These are phyloP conservation scores for Chlorocebus sabaeus DNA, from an alignment of 2,113 vertebrate genomes.

Conservation along the genomic window DNA sequence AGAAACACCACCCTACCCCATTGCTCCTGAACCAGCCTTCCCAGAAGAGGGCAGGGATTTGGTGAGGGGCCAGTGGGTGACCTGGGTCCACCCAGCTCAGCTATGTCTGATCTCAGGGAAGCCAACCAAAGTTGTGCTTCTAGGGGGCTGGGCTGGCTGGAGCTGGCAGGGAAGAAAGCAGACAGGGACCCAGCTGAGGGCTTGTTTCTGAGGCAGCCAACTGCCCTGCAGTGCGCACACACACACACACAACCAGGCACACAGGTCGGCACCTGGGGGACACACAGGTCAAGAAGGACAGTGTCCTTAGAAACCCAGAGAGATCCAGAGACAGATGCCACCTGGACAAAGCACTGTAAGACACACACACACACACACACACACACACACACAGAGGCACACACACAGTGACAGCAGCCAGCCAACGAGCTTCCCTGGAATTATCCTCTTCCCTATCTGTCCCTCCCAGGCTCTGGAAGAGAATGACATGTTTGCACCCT, in stretches of 20 bases:
- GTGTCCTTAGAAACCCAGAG: not conserved
- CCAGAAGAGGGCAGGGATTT: not conserved
- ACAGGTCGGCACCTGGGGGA: too few relatives aligned
- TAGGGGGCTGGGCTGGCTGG: not conserved
- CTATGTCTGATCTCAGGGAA: not conserved
- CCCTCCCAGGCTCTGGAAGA: not conserved
- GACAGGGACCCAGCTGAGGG: fast-evolving
- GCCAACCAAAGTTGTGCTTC: not conserved
- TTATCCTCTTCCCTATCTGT: not conserved
- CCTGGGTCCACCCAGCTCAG: not conserved
- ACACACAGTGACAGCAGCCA: not conserved
- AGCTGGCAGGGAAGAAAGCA: not conserved
- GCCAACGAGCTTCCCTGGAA: not conserved
- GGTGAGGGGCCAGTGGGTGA: not conserved
- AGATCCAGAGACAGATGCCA: not conserved
- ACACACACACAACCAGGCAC: not conserved
- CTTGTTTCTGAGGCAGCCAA: not conserved
- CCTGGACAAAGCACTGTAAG: not conserved
- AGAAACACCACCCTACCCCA: not conserved
- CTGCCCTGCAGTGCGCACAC: fast-evolving
- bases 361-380: not conserved
- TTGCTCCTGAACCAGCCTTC: fast-evolving
- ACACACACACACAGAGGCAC: not conserved
- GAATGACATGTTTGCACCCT: fast-evolving
- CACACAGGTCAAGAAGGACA: too few relatives aligned